phyloP scores from a whole-genome alignment of 2,888 invertebrate genomes.

The Glyphotaelius pellucidus region DNA sequence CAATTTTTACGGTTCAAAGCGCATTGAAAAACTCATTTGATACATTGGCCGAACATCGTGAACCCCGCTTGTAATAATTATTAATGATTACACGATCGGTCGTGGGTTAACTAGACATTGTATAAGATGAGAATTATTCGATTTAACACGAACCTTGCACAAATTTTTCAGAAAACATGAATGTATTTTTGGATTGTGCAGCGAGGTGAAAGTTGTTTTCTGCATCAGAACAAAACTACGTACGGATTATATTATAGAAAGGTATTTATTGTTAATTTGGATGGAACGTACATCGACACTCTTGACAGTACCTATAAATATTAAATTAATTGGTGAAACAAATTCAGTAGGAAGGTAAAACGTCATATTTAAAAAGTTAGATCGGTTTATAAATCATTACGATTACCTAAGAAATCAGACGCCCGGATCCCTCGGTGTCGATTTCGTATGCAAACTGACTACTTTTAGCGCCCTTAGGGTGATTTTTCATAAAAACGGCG shows the following conservation, averaged over 20 bases:
- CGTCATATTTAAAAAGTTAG: too few species aligned
- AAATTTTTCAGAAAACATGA: not conserved
- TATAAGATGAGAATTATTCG: not conserved
- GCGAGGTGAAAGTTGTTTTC: slow-evolving; percentile 25
- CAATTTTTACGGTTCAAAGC: slow-evolving; percentile 31
- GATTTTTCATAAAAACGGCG: too few species aligned
- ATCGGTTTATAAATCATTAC: too few species aligned
- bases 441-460: too few species aligned
- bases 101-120: slow-evolving; percentile 11
- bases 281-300: too few species aligned
- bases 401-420: too few species aligned
- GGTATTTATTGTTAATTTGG: too few species aligned
- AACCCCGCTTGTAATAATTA: slow-evolving; percentile 9
- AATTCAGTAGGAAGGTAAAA: too few species aligned
- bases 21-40: slow-evolving; percentile 5
- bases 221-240: not conserved
- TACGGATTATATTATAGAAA: not conserved
- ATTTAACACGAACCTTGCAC: not conserved
- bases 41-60: slow-evolving; percentile 31
- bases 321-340: too few species aligned
- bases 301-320: too few species aligned
- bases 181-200: not conserved
- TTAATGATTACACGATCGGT: slow-evolving; percentile 4
- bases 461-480: too few species aligned
- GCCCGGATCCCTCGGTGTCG: too few species aligned